Conservation (phyloP, 2,113 vertebrate genomes). For the Nannospalax galili region DNA sequence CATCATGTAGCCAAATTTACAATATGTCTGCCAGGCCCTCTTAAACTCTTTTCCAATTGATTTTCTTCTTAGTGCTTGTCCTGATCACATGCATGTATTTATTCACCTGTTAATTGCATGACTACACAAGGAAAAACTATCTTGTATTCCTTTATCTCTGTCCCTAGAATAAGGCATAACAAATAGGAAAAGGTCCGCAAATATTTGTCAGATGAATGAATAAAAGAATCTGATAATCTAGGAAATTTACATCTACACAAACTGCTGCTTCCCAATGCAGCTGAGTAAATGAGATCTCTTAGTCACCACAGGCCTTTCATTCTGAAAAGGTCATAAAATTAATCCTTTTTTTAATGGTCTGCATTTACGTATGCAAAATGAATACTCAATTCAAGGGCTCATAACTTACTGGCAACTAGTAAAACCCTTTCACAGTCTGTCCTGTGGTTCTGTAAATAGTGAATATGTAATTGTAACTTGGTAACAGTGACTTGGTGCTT, state of each 20-base stretch:
- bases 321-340: constrained; percentile 67
- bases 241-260: constrained; percentile 28
- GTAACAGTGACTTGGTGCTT: neutral
- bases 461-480: neutral
- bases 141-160: constrained; percentile 36
- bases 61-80: neutral
- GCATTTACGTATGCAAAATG: constrained; percentile 46
- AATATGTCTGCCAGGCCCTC: neutral
- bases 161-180: neutral
- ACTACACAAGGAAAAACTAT: neutral
- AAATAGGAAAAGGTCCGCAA: neutral
- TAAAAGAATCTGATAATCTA: constrained; percentile 21
- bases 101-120: neutral
- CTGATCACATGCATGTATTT: neutral
- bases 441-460: neutral
- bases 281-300: constrained; percentile 64
- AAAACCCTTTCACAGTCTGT: neutral
- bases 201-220: constrained; percentile 51
- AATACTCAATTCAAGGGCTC: neutral
- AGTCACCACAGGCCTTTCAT: constrained; percentile 41
- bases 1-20: neutral
- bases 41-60: neutral
- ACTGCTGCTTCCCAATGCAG: constrained; percentile 27
- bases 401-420: neutral
- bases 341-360: constrained; percentile 64